Percentiles rank a stretch among this genome's conserved stretches.
Evolutionary conservation across 2,113 vertebrate genomes (phyloP).

Genomic region (Leucoraja erinaceus): DNA sequence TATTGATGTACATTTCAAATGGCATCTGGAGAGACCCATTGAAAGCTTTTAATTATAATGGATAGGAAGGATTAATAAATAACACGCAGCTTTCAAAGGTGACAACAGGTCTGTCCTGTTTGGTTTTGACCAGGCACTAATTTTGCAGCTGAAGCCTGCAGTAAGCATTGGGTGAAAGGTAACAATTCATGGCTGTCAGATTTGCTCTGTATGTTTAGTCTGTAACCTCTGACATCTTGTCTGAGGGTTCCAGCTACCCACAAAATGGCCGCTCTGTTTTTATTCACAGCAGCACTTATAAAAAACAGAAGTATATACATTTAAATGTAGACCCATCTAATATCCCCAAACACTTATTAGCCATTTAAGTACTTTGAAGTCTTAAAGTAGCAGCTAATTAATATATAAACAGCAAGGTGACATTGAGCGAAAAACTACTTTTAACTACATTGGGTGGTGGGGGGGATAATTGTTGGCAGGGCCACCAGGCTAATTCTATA

Average conservation of each 20-base stretch:
- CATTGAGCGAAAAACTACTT: too few species aligned
- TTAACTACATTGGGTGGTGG: too few species aligned
- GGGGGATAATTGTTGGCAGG: too few species aligned
- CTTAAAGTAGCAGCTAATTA: too few species aligned
- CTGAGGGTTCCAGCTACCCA: background rate
- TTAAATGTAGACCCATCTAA: too few species aligned
- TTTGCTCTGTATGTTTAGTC: background rate
- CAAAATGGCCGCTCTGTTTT: background rate
- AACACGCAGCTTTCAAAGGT: constrained; percentile 9
- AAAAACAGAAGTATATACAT: too few species aligned
- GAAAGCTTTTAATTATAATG: constrained; percentile 77
- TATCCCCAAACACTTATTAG: too few species aligned
- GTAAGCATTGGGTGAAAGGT: constrained; percentile 12
- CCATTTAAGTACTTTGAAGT: too few species aligned
- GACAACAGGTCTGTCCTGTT: background rate
- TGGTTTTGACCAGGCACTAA: constrained; percentile 12
- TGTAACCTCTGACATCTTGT: background rate
- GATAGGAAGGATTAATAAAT: constrained; percentile 51
- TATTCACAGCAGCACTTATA: background rate
- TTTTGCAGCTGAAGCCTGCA: background rate
- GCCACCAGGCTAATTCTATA: too few species aligned
- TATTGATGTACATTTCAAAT: constrained; percentile 90
- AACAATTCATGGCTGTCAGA: background rate
- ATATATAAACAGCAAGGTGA: too few species aligned
- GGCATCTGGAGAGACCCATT: constrained; percentile 78